phyloP scores from a whole-genome alignment of 2,888 invertebrate genomes.

The Brassicogethes aeneus region DNA sequence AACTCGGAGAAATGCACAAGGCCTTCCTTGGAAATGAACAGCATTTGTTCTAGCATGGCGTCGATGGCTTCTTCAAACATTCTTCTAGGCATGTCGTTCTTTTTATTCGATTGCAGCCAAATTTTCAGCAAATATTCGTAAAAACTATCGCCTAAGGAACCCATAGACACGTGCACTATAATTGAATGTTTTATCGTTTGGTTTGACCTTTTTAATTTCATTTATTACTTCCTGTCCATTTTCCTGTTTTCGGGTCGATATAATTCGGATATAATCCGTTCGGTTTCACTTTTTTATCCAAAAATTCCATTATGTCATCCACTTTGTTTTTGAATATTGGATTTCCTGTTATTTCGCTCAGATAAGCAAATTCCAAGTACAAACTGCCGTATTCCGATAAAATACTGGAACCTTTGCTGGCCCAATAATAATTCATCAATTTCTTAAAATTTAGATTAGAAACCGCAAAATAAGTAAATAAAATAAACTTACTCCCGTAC shows the following conservation, averaged over 20 bases:
- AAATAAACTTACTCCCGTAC: slow-evolving; percentile 66
- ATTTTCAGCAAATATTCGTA: slow-evolving; percentile 97
- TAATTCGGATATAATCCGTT: slow-evolving; percentile 95
- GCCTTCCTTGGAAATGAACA: slow-evolving; percentile 71
- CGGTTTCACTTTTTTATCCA: slow-evolving; percentile 81
- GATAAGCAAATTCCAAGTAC: slow-evolving; percentile 91
- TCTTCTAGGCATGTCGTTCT: slow-evolving; percentile 70
- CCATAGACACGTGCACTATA: slow-evolving; percentile 90
- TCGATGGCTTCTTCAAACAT: slow-evolving; percentile 95
- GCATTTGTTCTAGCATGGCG: slow-evolving; percentile 74
- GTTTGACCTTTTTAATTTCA: background rate
- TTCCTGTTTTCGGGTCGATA: slow-evolving; percentile 89
- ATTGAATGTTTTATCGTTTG: slow-evolving; percentile 13
- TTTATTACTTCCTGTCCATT: slow-evolving; percentile 93
- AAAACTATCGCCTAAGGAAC: slow-evolving; percentile 96
- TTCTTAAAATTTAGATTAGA: background rate
- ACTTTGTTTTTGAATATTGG: slow-evolving; percentile 83
- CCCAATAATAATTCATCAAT: slow-evolving; percentile 84
- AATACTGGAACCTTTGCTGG: slow-evolving; percentile 88
- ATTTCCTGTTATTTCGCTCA: slow-evolving; percentile 91
- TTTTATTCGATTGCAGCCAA: slow-evolving; percentile 75
- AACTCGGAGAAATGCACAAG: slow-evolving; percentile 85
- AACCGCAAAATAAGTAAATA: background rate
- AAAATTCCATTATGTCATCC: slow-evolving; percentile 73
- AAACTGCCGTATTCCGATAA: slow-evolving; percentile 95